Evolutionary conservation across 2,113 vertebrate species (phyloP).

Genomic region (Butorides virescens): DNA sequence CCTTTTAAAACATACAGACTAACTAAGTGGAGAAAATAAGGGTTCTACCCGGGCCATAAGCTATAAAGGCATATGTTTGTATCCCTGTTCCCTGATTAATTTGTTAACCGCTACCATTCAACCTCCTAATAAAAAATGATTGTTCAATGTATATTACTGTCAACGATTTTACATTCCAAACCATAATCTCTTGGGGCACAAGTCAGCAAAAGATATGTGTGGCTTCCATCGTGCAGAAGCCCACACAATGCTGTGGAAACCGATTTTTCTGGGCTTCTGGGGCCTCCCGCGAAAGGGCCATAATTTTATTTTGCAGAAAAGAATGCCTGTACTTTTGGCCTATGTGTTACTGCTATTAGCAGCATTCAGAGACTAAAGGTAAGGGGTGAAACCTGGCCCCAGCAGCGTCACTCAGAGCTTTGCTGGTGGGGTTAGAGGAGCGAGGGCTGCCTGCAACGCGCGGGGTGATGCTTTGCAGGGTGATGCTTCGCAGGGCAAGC

Average conservation of each 20-base stretch:
- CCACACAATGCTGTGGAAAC: background rate
- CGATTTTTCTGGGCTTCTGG: background rate
- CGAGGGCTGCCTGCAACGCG: rapidly evolving
- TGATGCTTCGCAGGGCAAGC: background rate
- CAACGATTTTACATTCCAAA: conserved; percentile 44
- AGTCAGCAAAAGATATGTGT: conserved; percentile 24
- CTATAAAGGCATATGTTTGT: background rate
- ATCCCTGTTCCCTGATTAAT: conserved; percentile 2
- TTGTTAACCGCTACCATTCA: conserved; percentile 21
- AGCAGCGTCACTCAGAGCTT: background rate
- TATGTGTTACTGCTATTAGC: background rate
- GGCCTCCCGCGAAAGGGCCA: background rate
- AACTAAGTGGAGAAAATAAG: conserved; percentile 16
- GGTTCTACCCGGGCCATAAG: background rate
- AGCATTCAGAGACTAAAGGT: background rate
- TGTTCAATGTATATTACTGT: conserved; percentile 20
- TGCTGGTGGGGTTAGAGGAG: background rate
- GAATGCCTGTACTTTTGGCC: background rate
- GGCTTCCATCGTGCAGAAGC: background rate
- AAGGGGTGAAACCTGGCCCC: background rate
- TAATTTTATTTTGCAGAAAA: background rate
- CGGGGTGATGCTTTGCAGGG: background rate
- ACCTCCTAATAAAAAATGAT: conserved; percentile 38
- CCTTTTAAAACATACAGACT: background rate
- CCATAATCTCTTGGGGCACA: conserved; percentile 3